Percentiles rank a stretch among this genome's conserved stretches.
These are phyloP conservation scores for Xerus inauris DNA, from an alignment of 2,113 vertebrate genomes.

Conservation along the genomic window DNA sequence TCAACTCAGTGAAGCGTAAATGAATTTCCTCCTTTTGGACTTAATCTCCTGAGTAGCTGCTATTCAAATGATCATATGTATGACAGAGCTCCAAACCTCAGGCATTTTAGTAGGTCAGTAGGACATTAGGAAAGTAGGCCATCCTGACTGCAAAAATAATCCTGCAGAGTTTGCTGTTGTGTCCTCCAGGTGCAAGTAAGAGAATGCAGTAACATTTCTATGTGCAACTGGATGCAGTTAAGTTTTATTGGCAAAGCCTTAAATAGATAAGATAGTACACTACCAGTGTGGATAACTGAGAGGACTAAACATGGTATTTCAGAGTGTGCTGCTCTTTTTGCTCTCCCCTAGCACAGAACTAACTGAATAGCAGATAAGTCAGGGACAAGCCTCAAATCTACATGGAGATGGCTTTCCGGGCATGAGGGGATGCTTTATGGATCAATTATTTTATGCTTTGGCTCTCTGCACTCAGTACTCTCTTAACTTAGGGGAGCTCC, in stretches of 20 bases:
- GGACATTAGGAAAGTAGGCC: slow-evolving; percentile 16
- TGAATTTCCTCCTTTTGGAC: not conserved
- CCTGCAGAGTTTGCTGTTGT: not conserved
- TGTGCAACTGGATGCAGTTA: not conserved
- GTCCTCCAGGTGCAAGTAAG: not conserved
- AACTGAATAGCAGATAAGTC: not conserved
- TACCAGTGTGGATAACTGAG: not conserved
- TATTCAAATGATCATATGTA: not conserved
- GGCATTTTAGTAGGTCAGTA: slow-evolving; percentile 59
- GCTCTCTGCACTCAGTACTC: not conserved
- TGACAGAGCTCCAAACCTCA: not conserved
- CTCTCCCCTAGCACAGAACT: not conserved
- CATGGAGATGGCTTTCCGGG: not conserved
- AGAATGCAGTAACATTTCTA: not conserved
- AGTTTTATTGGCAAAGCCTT: not conserved
- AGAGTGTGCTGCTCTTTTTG: not conserved
- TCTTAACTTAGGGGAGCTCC: not conserved
- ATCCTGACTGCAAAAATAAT: not conserved
- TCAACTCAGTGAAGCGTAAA: slow-evolving; percentile 54
- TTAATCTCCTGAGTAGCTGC: not conserved
- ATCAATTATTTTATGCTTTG: not conserved
- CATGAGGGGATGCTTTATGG: not conserved
- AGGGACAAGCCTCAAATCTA: not conserved
- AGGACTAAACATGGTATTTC: not conserved
- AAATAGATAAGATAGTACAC: not conserved